Conservation (phyloP, 2,113 vertebrate genomes). For the Porphyrio hochstetteri region DNA sequence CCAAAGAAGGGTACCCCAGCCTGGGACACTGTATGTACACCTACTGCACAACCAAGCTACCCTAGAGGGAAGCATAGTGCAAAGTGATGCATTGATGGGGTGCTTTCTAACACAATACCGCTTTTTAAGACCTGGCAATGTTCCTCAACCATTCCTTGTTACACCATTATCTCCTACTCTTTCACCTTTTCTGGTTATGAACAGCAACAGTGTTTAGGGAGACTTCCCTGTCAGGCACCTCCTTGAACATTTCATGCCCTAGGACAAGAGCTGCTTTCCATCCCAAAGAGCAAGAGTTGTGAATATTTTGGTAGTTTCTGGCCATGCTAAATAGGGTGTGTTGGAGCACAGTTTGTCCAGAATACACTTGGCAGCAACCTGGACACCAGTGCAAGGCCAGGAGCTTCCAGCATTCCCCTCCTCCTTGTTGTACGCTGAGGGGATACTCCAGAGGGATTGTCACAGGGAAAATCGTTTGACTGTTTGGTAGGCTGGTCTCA, state of each 20-base stretch:
- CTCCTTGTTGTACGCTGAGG: background rate
- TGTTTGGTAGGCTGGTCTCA: background rate
- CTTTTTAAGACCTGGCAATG: background rate
- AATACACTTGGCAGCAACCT: background rate
- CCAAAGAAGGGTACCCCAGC: background rate
- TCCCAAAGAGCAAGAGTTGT: background rate
- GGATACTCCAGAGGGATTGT: background rate
- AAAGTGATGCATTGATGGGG: background rate
- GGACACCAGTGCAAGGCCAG: background rate
- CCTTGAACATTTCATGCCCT: background rate
- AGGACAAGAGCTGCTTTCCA: background rate
- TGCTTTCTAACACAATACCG: background rate
- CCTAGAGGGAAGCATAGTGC: background rate
- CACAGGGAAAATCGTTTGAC: background rate
- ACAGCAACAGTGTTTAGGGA: background rate
- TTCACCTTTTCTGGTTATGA: background rate
- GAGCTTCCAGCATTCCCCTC: background rate
- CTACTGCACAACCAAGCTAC: background rate
- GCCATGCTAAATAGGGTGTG: background rate
- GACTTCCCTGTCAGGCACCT: background rate
- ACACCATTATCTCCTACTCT: background rate
- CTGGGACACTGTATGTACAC: too few species aligned
- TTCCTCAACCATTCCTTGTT: background rate
- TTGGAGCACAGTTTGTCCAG: background rate
- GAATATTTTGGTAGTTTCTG: background rate